A percentile compares a stretch with the other conserved stretches of the same genome.
phyloP scores from a whole-genome alignment of 2,888 invertebrate species.

The Melipona beecheii region DNA sequence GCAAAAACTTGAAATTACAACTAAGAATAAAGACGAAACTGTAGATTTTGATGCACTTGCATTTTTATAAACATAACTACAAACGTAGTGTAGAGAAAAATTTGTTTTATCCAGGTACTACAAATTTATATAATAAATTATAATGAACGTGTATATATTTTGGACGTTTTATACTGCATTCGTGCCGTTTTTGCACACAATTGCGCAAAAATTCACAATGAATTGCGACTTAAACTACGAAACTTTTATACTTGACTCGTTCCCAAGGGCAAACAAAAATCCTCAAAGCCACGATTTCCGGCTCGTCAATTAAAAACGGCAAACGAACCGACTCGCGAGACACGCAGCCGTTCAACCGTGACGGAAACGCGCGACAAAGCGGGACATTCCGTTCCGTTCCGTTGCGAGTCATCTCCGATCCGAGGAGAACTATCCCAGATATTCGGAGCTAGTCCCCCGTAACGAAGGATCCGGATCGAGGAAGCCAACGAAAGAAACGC shows the following conservation, averaged over 20 bases:
- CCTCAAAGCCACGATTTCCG: neutral
- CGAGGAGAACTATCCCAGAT: neutral
- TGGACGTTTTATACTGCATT: no score
- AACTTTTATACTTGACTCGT: no score
- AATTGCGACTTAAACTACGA: no score
- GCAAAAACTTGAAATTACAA: neutral
- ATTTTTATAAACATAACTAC: no score
- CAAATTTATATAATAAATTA: no score
- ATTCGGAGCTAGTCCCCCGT: constrained; percentile 8
- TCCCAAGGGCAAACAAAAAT: neutral
- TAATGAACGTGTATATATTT: no score
- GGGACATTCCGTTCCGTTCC: constrained; percentile 20
- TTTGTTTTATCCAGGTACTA: no score
- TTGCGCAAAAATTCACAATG: no score
- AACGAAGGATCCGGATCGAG: constrained; percentile 3
- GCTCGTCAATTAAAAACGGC: neutral
- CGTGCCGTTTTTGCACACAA: no score
- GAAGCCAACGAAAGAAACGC: constrained; percentile 1
- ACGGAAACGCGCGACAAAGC: constrained; percentile 12
- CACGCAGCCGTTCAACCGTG: neutral
- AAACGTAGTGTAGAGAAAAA: no score
- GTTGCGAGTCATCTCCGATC: neutral
- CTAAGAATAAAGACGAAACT: neutral
- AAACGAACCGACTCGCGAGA: neutral
- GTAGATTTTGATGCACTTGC: no score